These are phyloP conservation scores for Tridacna gigas DNA, from an alignment of 2,888 invertebrate genomes.

Conservation along the genomic window DNA sequence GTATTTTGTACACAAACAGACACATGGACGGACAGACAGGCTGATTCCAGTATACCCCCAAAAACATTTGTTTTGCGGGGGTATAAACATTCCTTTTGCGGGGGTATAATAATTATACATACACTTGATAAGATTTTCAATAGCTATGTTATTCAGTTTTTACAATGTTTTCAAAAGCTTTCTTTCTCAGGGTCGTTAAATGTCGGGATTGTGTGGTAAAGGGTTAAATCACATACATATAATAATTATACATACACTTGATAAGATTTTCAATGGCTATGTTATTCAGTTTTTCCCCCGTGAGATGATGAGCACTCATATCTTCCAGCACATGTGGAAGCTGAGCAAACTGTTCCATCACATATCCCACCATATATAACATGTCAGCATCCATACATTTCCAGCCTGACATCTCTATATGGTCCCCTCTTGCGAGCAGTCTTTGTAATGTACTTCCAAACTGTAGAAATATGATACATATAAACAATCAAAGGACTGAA, in stretches of 20 bases:
- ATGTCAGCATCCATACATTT: conserved; percentile 98
- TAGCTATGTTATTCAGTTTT: no score
- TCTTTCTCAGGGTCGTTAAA: neutral
- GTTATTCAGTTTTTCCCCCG: conserved; percentile 90
- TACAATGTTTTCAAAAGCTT: neutral
- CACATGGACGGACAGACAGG: no score
- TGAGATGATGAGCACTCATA: conserved; percentile 91
- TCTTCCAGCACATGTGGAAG: conserved; percentile 87
- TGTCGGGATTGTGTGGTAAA: no score
- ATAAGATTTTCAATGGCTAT: conserved; percentile 88
- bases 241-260: conserved; percentile 81
- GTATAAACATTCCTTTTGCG: no score
- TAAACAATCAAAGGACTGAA: no score
- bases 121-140: no score
- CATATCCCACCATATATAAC: conserved; percentile 92
- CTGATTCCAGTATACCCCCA: no score
- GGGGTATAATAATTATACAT: no score
- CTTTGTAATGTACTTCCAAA: conserved; percentile 96
- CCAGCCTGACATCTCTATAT: conserved; percentile 93
- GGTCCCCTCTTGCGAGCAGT: conserved; percentile 92
- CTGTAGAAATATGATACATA: conserved; percentile 81
- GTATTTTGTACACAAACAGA: no score
- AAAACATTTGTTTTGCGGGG: no score
- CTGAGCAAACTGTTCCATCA: conserved; percentile 92
- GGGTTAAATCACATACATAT: neutral